Base-by-base conservation (phyloP, 2,113 vertebrate species). In the human region DNA sequence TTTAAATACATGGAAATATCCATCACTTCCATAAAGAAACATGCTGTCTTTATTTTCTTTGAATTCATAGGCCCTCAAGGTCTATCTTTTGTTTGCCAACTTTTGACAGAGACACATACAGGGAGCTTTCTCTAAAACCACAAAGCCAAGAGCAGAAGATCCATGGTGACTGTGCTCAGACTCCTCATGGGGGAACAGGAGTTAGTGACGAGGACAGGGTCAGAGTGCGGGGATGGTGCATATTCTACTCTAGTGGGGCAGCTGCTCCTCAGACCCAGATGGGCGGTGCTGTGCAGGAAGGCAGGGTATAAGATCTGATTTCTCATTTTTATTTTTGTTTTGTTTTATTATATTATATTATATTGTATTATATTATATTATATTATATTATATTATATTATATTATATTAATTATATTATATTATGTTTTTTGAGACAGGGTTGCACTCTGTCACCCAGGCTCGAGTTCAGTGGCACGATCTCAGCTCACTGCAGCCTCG, bases 51-150 rank as follows among this genome's bases (percentile, higher is more conserved):
- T 89, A 32, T 76, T 75, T 86, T 17, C 22, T 50, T 79, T 12
- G 73, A 91, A 52, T 90, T 64, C 6, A 0, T 12, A 83, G 88
- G 70, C 70, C 96, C 72, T 88, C 20, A 5, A 70, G 96, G 94
- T 96, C 92, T 76, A 4, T 11, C 84, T 90, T 84, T 76, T 72
- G 64, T 85, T 70, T 89, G 85, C 91, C 78, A 68, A 43, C 81
- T 73, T 94, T 85, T 84, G 91, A 82, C 64, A 59, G 83, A 93
- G 59, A 38, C 48, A 2, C 0, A 3, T 12, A 23, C 25, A 32
- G 40, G 90, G 76, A 38, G 50, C 40, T 50, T 7, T 52, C 57
- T 82, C 72, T 50, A 14, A 48, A 50, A 10, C 16, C 5, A 45
- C 64, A 40, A 73, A 35, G 3, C 11, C 3, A 1, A n/a, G 35